These are phyloP conservation scores for Harpagus bidentatus DNA, from an alignment of 2,113 vertebrate species.

Conservation along the genomic window DNA sequence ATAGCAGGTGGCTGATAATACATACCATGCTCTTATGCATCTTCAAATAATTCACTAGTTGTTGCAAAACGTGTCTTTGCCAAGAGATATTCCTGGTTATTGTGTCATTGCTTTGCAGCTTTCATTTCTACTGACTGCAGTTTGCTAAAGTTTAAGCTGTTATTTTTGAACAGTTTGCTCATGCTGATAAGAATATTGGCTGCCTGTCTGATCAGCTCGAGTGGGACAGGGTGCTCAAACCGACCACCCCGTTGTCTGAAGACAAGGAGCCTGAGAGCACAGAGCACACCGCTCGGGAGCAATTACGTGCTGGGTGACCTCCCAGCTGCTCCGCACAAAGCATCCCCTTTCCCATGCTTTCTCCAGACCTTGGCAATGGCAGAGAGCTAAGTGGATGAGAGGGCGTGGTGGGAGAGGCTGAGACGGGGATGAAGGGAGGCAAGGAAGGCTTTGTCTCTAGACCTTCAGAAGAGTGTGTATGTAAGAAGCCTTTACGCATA, in stretches of 20 bases:
- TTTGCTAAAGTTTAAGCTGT: background rate
- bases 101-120: background rate
- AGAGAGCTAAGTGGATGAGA: background rate
- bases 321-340: background rate
- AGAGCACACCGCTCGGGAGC: background rate
- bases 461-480: background rate
- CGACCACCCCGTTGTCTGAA: background rate
- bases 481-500: background rate
- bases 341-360: slow-evolving; percentile 33
- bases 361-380: slow-evolving; percentile 25
- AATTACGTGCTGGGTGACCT: background rate
- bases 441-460: background rate
- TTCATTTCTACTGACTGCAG: background rate
- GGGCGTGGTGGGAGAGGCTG: background rate
- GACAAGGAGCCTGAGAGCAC: slow-evolving; percentile 8
- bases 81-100: background rate
- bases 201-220: background rate
- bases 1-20: background rate
- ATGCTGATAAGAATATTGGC: background rate
- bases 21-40: background rate
- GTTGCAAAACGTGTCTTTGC: background rate
- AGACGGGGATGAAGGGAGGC: background rate
- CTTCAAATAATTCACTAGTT: background rate
- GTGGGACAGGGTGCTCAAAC: background rate
- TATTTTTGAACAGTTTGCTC: background rate